Evolutionary conservation across 2,888 invertebrate genomes (phyloP).

Genomic region (Lasioglossum malachurum): DNA sequence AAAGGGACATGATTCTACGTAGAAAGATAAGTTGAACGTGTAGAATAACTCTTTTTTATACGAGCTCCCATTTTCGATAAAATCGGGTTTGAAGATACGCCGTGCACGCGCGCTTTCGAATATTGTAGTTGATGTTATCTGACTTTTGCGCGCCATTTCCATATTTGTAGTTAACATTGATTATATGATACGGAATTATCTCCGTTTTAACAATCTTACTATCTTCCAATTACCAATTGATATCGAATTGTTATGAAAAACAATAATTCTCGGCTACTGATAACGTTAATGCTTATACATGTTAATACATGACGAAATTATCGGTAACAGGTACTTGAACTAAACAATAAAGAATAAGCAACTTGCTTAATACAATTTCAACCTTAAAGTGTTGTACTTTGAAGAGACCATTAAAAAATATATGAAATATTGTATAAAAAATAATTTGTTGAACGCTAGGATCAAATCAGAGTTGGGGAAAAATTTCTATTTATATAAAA

Average conservation of each 20-base stretch:
- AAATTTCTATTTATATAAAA: too few species aligned
- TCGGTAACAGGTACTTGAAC: too few species aligned
- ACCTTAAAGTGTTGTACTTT: too few species aligned
- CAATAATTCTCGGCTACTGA: neutral
- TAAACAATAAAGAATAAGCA: too few species aligned
- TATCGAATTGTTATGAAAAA: neutral
- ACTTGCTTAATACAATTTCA: too few species aligned
- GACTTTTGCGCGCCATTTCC: neutral
- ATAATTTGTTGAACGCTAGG: too few species aligned
- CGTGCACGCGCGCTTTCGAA: neutral
- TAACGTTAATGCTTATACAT: neutral
- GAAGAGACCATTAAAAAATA: too few species aligned
- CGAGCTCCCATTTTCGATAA: neutral
- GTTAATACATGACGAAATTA: too few species aligned
- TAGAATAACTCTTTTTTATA: conserved; percentile 4
- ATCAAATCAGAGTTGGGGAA: too few species aligned
- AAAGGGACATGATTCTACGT: neutral
- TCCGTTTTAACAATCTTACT: neutral
- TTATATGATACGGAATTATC: neutral
- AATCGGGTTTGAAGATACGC: neutral
- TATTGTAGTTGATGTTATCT: neutral
- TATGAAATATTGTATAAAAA: too few species aligned
- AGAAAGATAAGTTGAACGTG: neutral
- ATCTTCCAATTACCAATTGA: conserved; percentile 9
- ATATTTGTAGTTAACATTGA: neutral